Evolutionary conservation across 2,113 vertebrate genomes (phyloP).

Genomic region (Syrrhaptes paradoxus): DNA sequence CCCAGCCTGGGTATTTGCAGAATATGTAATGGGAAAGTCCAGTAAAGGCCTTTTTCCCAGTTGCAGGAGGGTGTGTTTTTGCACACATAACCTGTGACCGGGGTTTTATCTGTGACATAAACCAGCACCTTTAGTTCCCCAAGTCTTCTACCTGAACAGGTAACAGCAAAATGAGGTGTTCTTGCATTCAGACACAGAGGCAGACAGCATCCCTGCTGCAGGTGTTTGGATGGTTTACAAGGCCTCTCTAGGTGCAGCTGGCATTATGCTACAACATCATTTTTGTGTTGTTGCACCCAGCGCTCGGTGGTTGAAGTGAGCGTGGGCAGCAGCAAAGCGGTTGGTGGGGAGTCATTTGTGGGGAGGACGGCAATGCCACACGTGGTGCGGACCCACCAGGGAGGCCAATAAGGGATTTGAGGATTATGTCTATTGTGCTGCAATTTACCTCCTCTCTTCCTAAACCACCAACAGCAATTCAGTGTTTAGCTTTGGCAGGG

Average conservation of each 20-base stretch:
- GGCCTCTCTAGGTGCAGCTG: neutral
- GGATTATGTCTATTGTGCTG: neutral
- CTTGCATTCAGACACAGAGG: neutral
- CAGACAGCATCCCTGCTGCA: neutral
- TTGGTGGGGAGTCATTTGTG: accelerated
- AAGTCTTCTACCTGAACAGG: neutral
- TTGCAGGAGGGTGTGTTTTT: neutral
- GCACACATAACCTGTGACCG: neutral
- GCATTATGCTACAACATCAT: accelerated
- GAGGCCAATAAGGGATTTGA: neutral
- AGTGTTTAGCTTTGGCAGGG: neutral
- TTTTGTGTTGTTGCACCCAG: neutral
- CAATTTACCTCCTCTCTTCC: neutral
- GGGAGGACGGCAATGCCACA: neutral
- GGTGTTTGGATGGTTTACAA: neutral
- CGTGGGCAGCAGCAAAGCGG: accelerated
- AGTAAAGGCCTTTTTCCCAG: neutral
- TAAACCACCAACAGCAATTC: neutral
- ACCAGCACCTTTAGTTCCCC: neutral
- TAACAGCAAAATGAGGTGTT: neutral
- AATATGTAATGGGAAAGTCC: neutral
- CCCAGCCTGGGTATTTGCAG: neutral
- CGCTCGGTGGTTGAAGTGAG: neutral
- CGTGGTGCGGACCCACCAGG: neutral
- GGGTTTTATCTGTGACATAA: neutral